Evolutionary conservation across 1,140 invertebrate species (phyloP), one percentile per base, ranked within the genome.

Genomic region (Lepidostoma basale): DNA sequence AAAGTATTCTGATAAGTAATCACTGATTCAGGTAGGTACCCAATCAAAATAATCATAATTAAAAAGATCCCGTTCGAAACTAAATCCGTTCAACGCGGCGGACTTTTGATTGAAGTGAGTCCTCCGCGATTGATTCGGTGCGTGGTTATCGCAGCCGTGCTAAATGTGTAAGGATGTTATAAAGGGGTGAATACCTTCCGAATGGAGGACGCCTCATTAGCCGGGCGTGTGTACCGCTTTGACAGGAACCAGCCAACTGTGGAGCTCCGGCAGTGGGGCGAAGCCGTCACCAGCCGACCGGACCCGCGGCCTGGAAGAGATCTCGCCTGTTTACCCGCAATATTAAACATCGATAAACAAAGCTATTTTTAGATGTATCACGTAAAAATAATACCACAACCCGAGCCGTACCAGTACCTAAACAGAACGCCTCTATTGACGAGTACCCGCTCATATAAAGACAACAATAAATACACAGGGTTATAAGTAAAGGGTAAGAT

Each of bases 171-270:
- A 20, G 44, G 10, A 12, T 25, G 18, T 12, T 49, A 49, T 23
- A 33, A 56, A 56, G 52, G 52, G 52, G 18, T 56, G 26, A 56
- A 56, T 20, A 49, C 40, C 14, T 42, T 60, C 5, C 20, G 30
- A 22, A 22, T 26, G 52, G 36, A 33, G 20, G 44, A n/a, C 47
- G 39, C 16, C 44, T 68, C 56, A 68, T 68, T 68, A 68, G 58
- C 66, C 30, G 47, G 20, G 36, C 39, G 60, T 20, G 20, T 36
- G 23, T 14, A 36, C 12, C 39, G 16, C 66, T 68, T 68, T 68
- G 66, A 68, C 30, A 22, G 18, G 22, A 49, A 47, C 28, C 66
- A 68, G 8, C 42, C 40, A 40, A n/a, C 42, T 44, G 66, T 68
- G 52, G 58, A 54, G 9, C 16, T 14, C 12, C 2, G 30, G n/a